These are phyloP conservation scores for Brachyopa scutellaris DNA, from an alignment of 2,888 invertebrate genomes.

Conservation along the genomic window DNA sequence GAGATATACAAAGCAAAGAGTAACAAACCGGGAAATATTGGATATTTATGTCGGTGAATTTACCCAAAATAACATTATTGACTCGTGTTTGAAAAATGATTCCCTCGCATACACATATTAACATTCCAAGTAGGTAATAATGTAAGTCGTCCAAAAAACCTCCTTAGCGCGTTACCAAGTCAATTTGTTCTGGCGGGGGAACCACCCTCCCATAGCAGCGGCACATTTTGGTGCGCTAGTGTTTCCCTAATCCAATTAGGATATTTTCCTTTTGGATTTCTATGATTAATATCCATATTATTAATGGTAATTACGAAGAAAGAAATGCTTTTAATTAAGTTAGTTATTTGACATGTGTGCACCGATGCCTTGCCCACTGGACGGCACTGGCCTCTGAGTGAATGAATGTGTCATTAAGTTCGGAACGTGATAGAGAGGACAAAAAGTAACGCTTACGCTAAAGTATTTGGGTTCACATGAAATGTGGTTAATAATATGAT, in stretches of 20 bases:
- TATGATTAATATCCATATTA: slow-evolving; percentile 56
- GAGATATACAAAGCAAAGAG: no score
- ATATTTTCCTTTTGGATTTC: slow-evolving; percentile 36
- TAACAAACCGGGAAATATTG: no score
- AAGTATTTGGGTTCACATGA: slow-evolving; percentile 24
- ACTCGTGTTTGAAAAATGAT: no score
- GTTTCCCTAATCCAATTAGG: slow-evolving; percentile 47
- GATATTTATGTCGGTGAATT: no score
- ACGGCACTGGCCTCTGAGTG: slow-evolving; percentile 7
- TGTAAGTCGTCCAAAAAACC: no score
- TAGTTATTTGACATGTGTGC: slow-evolving; percentile 56
- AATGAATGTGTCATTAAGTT: slow-evolving; percentile 53
- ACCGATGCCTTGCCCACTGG: neutral
- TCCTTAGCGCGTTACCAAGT: no score
- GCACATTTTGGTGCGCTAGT: neutral
- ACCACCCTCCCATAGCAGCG: no score
- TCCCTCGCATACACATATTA: no score
- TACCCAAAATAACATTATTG: no score
- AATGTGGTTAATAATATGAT: slow-evolving; percentile 55
- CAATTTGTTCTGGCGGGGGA: no score
- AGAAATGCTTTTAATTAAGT: slow-evolving; percentile 62
- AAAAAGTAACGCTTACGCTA: slow-evolving; percentile 33
- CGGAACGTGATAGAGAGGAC: slow-evolving; percentile 47
- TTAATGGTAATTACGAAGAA: slow-evolving; percentile 56
- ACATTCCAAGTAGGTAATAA: no score